Evolutionary conservation across 2,888 invertebrate genomes (phyloP).

Genomic region (Coelinius sp.): DNA sequence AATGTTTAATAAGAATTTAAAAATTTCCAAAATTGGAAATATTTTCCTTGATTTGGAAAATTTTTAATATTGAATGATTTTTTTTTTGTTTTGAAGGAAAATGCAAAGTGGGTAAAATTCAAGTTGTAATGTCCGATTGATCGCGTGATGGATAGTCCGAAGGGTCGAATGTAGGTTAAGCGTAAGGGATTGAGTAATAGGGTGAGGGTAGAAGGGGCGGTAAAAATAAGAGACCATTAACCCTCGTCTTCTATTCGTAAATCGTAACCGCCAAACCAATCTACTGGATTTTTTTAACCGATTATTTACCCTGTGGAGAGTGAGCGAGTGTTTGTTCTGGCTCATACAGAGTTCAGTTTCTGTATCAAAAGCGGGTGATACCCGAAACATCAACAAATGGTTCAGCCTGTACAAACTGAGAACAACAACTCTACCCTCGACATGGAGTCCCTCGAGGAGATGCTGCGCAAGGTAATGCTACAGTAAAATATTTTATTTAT

Average conservation of each 20-base stretch:
- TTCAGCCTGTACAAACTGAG: slow-evolving; percentile 70
- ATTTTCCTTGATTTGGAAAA: neutral
- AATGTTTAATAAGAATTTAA: neutral
- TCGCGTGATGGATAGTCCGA: slow-evolving; percentile 12
- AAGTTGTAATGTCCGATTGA: neutral
- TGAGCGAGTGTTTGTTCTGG: neutral
- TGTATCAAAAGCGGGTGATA: slow-evolving; percentile 22
- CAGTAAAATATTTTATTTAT: neutral
- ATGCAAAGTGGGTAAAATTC: neutral
- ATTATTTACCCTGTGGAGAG: neutral
- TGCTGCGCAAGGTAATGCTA: slow-evolving; percentile 81
- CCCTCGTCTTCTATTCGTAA: neutral
- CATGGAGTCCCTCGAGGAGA: slow-evolving; percentile 84
- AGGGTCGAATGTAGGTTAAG: slow-evolving; percentile 27
- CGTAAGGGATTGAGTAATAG: neutral
- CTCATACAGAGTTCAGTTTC: neutral
- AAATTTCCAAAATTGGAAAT: neutral
- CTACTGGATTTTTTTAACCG: neutral
- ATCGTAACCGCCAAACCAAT: neutral
- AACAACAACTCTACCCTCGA: slow-evolving; percentile 77
- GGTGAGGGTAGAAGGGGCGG: neutral
- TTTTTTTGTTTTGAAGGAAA: neutral
- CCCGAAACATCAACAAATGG: slow-evolving; percentile 58
- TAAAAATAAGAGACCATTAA: neutral
- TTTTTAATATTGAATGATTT: no score